Conservation (phyloP, 1,140 invertebrate species). For the Drosophila kohkoa region DNA sequence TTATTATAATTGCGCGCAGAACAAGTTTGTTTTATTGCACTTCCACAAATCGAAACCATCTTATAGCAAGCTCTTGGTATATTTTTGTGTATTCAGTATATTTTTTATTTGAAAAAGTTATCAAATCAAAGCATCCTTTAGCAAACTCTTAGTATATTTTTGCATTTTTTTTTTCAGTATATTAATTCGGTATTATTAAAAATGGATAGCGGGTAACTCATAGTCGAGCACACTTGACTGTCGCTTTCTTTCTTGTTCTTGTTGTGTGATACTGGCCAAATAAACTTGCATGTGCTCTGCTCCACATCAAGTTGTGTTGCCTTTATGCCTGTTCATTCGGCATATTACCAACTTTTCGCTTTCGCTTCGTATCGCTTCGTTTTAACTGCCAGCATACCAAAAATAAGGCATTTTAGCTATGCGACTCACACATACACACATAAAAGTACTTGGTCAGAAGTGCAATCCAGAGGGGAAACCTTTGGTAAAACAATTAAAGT, state of each 20-base stretch:
- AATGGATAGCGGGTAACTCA: no score
- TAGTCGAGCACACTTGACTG: no score
- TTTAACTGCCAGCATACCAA: slow-evolving; percentile 49
- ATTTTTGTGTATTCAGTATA: no score
- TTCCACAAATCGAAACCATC: no score
- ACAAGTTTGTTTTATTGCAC: no score
- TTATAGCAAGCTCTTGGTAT: no score
- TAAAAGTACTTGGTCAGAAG: background rate
- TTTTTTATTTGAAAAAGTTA: no score
- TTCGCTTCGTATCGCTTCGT: slow-evolving; percentile 51
- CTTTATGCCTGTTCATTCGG: background rate
- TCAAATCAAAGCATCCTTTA: no score
- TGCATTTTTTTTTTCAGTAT: no score
- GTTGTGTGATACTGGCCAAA: slow-evolving; percentile 50
- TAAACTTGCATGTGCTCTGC: slow-evolving; percentile 58
- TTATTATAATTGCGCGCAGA: no score
- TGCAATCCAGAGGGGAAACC: slow-evolving; percentile 36
- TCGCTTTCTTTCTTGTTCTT: background rate
- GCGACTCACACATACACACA: slow-evolving; percentile 3
- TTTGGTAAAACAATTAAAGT: slow-evolving; percentile 78
- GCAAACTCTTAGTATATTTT: no score
- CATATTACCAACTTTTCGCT: slow-evolving; percentile 35
- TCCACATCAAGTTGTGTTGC: slow-evolving; percentile 10
- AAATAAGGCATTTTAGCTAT: slow-evolving; percentile 28
- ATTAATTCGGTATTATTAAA: no score